Percentiles rank a stretch among this genome's conserved stretches.
Conservation (phyloP, 2,888 invertebrate species). For the Metallyticus violacea region DNA sequence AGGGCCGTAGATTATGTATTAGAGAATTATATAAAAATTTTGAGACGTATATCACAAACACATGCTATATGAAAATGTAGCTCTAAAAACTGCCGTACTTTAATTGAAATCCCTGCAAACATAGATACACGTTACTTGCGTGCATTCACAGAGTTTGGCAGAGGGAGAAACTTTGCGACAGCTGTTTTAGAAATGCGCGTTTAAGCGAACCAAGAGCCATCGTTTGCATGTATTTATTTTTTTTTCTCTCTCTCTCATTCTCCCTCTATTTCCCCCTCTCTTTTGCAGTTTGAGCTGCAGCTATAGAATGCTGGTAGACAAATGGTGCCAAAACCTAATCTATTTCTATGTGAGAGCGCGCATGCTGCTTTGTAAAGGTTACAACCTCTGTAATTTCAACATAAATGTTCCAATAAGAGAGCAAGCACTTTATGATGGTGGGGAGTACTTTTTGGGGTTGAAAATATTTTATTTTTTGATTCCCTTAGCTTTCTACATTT, state of each 20-base stretch:
- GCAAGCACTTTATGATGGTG: too few relatives aligned
- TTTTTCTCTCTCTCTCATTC: neutral
- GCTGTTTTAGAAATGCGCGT: neutral
- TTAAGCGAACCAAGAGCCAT: neutral
- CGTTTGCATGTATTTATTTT: neutral
- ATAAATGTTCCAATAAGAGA: too few relatives aligned
- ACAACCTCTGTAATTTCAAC: too few relatives aligned
- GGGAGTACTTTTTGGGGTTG: too few relatives aligned
- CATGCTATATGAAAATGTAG: neutral
- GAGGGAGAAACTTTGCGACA: too few relatives aligned
- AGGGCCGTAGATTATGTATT: neutral
- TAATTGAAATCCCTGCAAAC: neutral
- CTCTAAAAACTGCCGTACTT: neutral
- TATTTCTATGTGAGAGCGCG: too few relatives aligned
- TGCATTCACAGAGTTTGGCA: neutral
- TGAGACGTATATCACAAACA: neutral
- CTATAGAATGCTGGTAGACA: too few relatives aligned
- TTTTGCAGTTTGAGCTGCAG: neutral
- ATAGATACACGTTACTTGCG: neutral
- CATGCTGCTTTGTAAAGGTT: too few relatives aligned
- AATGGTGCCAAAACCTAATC: too few relatives aligned
- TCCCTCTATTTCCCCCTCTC: too few relatives aligned
- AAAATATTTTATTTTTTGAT: too few relatives aligned
- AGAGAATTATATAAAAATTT: neutral
- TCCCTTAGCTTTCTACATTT: too few relatives aligned